phyloP scores from a whole-genome alignment of 2,888 invertebrate genomes.

The Spialia ferax region DNA sequence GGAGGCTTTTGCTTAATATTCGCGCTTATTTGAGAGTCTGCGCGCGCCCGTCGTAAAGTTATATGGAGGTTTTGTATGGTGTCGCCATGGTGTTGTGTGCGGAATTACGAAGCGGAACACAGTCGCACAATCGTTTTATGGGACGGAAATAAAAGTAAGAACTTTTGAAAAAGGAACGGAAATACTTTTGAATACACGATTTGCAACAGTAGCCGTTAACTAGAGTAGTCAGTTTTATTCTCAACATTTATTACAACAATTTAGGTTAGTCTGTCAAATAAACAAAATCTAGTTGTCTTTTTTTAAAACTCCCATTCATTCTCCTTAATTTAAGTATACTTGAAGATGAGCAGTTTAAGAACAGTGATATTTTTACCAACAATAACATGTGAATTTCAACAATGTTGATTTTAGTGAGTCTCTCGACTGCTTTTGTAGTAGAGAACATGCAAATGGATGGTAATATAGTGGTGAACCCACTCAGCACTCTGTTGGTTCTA shows the following conservation, averaged over 20 bases:
- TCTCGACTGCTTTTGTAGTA: slow-evolving; percentile 9
- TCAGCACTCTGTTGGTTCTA: slow-evolving; percentile 8
- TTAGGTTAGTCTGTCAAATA: too few relatives aligned
- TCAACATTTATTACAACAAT: too few relatives aligned
- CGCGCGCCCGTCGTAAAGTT: slow-evolving; percentile 40
- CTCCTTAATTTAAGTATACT: too few relatives aligned
- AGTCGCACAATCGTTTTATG: slow-evolving; percentile 16
- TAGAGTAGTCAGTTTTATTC: too few relatives aligned
- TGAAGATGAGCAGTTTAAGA: too few relatives aligned
- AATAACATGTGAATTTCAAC: background rate
- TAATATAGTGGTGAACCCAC: slow-evolving; percentile 18
- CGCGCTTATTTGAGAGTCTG: slow-evolving; percentile 52
- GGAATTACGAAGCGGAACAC: slow-evolving; percentile 15
- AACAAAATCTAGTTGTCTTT: too few relatives aligned
- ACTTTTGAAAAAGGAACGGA: background rate
- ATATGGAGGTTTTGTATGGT: slow-evolving; percentile 26
- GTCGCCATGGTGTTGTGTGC: slow-evolving; percentile 2
- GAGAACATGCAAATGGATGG: slow-evolving; percentile 36
- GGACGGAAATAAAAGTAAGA: slow-evolving; percentile 24
- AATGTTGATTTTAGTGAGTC: slow-evolving; percentile 6
- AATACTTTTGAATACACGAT: background rate
- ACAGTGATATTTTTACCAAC: background rate
- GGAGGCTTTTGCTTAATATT: slow-evolving; percentile 45
- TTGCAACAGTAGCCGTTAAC: background rate
- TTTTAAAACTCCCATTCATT: too few relatives aligned